Conservation (phyloP, 2,113 vertebrate genomes). For the Semnornis frantzii region DNA sequence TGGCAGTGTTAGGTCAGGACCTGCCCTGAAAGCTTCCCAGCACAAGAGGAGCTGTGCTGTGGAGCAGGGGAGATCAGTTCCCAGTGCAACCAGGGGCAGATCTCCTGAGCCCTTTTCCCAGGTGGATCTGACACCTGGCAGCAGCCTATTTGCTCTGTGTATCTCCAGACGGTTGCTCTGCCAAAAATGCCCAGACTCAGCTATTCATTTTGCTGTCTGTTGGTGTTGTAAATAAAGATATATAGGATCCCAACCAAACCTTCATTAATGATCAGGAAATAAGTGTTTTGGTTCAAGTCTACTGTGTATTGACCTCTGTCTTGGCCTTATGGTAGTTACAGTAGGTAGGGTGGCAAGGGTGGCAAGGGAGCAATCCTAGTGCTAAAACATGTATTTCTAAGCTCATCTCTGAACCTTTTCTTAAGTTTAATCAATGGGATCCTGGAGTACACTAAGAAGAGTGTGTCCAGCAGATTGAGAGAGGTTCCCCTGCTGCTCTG, state of each 20-base stretch:
- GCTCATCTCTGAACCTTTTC: neutral
- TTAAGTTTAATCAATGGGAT: neutral
- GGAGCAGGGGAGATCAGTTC: neutral
- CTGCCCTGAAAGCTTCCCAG: neutral
- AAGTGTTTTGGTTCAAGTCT: neutral
- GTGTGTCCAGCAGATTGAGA: too few relatives aligned
- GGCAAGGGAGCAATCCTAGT: neutral
- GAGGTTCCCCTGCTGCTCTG: too few relatives aligned
- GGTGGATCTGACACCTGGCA: neutral
- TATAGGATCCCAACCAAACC: fast-evolving
- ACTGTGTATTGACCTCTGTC: neutral
- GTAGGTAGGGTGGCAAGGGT: neutral
- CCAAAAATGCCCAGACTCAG: neutral
- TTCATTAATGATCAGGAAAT: neutral
- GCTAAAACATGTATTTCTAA: neutral
- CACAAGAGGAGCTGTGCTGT: neutral
- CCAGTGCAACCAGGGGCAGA: neutral
- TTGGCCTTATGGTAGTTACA: neutral
- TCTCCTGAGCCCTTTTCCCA: neutral
- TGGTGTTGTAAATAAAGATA: neutral
- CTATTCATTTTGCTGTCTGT: neutral
- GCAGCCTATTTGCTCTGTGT: neutral
- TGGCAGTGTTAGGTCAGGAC: neutral
- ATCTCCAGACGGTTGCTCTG: neutral
- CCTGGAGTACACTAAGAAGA: too few relatives aligned